phyloP scores from a whole-genome alignment of 1,140 invertebrate genomes.

The Drosophila tsacasi region DNA sequence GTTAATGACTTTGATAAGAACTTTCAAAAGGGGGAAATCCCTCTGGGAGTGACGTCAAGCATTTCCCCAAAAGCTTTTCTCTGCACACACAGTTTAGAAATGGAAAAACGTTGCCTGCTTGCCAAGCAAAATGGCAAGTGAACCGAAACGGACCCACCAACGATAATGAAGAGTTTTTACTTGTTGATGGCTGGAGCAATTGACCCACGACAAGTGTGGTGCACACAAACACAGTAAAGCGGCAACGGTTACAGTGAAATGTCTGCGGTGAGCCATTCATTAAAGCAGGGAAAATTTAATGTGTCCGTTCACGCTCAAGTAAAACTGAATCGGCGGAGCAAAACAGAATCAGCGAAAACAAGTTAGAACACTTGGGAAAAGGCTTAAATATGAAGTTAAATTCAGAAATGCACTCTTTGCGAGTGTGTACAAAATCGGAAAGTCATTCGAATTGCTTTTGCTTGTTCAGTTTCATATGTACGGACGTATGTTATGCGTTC shows the following conservation, averaged over 20 bases:
- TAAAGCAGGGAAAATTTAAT: constrained; percentile 80
- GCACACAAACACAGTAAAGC: constrained; percentile 38
- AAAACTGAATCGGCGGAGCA: constrained; percentile 76
- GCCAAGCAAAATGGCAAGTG: constrained; percentile 58
- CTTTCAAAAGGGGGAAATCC: background rate
- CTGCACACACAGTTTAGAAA: constrained; percentile 43
- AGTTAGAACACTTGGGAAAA: constrained; percentile 54
- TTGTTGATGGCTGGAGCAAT: constrained; percentile 62
- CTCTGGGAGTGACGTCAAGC: constrained; percentile 8
- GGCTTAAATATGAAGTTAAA: background rate
- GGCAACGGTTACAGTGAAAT: constrained; percentile 20
- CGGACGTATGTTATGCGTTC: background rate
- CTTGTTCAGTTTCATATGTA: background rate
- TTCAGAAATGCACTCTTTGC: background rate
- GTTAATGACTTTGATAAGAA: constrained; percentile 14
- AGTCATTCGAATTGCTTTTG: background rate
- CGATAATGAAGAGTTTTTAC: constrained; percentile 78
- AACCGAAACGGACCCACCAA: constrained; percentile 65
- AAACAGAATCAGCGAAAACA: constrained; percentile 56
- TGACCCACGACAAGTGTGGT: constrained; percentile 58
- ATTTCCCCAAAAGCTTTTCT: constrained; percentile 35
- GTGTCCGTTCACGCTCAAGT: constrained; percentile 79
- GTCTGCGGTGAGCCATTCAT: constrained; percentile 61
- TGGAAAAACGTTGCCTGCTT: constrained; percentile 45
- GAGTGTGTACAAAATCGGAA: background rate